A percentile compares a stretch with the other conserved stretches of the same genome.
phyloP scores from a whole-genome alignment of 2,888 invertebrate genomes.

The Pyrgus malvae region DNA sequence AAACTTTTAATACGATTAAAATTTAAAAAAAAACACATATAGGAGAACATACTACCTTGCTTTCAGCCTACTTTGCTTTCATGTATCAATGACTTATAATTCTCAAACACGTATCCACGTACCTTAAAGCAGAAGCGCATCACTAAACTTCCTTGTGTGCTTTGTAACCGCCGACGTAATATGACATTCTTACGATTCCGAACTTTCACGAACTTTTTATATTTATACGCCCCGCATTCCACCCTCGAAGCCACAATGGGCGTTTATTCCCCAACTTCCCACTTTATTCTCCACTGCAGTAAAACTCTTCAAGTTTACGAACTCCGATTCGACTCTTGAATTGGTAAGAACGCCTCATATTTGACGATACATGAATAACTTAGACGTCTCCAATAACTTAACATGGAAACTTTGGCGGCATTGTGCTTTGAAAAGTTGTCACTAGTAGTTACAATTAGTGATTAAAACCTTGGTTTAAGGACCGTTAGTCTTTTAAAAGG shows the following conservation, averaged over 20 bases:
- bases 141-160: too few relatives aligned
- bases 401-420: neutral
- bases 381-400: slow-evolving; percentile 3
- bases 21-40: too few relatives aligned
- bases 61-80: too few relatives aligned
- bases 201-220: slow-evolving; percentile 11
- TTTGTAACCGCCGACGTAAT: neutral
- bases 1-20: too few relatives aligned
- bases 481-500: too few relatives aligned
- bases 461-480: neutral
- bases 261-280: slow-evolving; percentile 13
- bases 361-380: slow-evolving; percentile 15
- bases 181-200: slow-evolving; percentile 1
- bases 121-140: too few relatives aligned
- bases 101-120: neutral
- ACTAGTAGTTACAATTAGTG: neutral
- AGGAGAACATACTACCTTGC: too few relatives aligned
- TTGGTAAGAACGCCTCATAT: slow-evolving; percentile 13
- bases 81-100: too few relatives aligned
- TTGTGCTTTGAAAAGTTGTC: neutral
- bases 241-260: slow-evolving; percentile 9
- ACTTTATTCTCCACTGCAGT: slow-evolving; percentile 9
- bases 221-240: slow-evolving; percentile 19
- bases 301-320: neutral
- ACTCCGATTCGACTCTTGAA: slow-evolving; percentile 10